Evolutionary conservation across 2,888 invertebrate species (phyloP), one percentile per base, ranked within the genome.

Genomic region (Volucella zonaria): DNA sequence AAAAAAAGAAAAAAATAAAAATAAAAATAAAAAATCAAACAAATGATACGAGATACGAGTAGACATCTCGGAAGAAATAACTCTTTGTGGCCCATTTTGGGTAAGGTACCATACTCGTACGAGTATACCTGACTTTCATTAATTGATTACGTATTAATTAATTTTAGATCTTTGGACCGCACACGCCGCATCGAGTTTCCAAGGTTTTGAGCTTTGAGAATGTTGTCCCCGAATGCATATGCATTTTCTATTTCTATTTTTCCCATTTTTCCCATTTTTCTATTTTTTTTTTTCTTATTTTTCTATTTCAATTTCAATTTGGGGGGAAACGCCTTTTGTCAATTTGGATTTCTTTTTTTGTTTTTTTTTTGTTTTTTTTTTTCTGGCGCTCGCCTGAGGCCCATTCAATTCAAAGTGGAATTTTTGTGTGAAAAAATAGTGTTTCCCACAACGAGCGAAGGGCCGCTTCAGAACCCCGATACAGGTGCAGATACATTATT

Each of bases 141-240:
- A 85, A 85, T 85, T 85, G 81, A 81, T 85, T 68, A 76, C 74
- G 76, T 77, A 71, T 76, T 81, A 81, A 85, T 85, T 85, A 81
- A 85, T 85, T 81, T 71, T 45, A 49, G 64, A 23, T 58, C 62
- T 49, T 54, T 58, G 42, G 77, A 85, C 85, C 85, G 81, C 81
- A 83, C 83, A 80, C 80, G 54, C 56, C n/a, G 18, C 12, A 31
- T 31, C 47, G n/a, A 31, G 10, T 42, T 43, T 67, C 38, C 18
- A 10, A 54, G 11, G 31, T 31, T n/a, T 31, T 31, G 31, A 31
- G 6, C 1, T 31, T 31, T 0, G 31, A 31, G 31, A 31, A 31
- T 31, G 31, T 31, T 31, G 31, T 31, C 31, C 31, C 31, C 31
- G 42, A 61, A 68, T 67, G 52, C 71, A 73, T 66, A 61, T 82